Percentiles rank a stretch among this genome's conserved stretches.
Evolutionary conservation across 2,888 invertebrate species (phyloP).

Genomic region (Taenaris catops): DNA sequence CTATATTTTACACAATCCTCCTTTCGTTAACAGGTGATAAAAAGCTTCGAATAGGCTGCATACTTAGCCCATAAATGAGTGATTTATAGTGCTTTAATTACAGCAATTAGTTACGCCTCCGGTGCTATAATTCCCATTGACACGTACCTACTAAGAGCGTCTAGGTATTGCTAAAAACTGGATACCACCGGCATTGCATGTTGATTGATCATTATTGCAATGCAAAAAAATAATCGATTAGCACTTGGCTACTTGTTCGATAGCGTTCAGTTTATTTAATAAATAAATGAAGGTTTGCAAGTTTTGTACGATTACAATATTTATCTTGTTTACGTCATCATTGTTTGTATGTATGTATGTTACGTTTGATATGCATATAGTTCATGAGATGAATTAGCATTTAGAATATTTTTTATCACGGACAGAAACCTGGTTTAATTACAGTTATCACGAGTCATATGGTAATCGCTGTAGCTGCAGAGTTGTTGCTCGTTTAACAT

Average conservation of each 20-base stretch:
- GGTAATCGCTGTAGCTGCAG: no score
- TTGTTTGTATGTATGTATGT: no score
- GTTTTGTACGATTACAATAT: no score
- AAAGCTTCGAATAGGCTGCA: constrained; percentile 24
- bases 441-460: no score
- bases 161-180: constrained; percentile 28
- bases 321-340: no score
- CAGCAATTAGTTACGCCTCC: constrained; percentile 62
- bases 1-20: constrained; percentile 2
- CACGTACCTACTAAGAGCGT: constrained; percentile 28
- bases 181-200: constrained; percentile 27
- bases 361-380: no score
- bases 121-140: constrained; percentile 36
- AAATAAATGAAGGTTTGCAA: constrained; percentile 4
- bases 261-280: constrained; percentile 19
- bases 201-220: constrained; percentile 30
- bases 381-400: no score
- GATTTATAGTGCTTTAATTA: constrained; percentile 60
- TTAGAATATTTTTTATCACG: no score
- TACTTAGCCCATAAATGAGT: constrained; percentile 40
- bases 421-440: no score
- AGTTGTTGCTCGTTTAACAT: no score
- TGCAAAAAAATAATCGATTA: constrained; percentile 29
- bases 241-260: constrained; percentile 26
- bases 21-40: constrained; percentile 15